Evolutionary conservation across 2,888 invertebrate genomes (phyloP).

Genomic region (Congeria kusceri): DNA sequence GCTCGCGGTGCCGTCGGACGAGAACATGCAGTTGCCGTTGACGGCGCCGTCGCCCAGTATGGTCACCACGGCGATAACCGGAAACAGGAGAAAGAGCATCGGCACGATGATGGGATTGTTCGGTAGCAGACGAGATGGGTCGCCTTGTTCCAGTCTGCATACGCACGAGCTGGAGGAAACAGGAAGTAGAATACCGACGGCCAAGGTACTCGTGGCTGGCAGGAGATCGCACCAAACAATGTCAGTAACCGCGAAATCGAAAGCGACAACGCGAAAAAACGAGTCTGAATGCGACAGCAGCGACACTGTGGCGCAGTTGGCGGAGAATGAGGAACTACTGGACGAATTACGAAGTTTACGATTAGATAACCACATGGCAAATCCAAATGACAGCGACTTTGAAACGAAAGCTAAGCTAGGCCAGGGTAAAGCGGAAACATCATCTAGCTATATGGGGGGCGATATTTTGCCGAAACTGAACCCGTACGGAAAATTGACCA

Average conservation of each 20-base stretch:
- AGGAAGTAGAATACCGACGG: neutral
- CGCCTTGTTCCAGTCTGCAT: no score
- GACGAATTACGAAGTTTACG: conserved; percentile 2
- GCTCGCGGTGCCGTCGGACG: neutral
- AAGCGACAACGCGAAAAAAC: neutral
- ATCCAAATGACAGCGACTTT: neutral
- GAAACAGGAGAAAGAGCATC: neutral
- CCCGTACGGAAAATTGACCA: neutral
- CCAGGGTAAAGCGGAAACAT: conserved; percentile 25
- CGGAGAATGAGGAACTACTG: conserved; percentile 4
- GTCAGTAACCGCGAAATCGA: neutral
- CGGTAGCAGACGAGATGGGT: no score
- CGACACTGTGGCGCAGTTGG: conserved; percentile 1
- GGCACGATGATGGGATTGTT: neutral
- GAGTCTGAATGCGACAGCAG: neutral
- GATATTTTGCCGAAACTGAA: neutral
- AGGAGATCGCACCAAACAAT: neutral
- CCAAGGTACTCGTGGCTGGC: neutral
- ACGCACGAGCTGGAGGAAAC: neutral
- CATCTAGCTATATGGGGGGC: conserved; percentile 24
- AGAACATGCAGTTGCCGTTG: conserved; percentile 8
- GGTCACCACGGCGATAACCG: conserved; percentile 19
- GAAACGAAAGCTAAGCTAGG: conserved; percentile 24
- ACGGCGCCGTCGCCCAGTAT: conserved; percentile 43
- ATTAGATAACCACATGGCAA: neutral